These are phyloP conservation scores for Tachyglossus aculeatus DNA, from an alignment of 2,797 vertebrate species.

Conservation along the genomic window DNA sequence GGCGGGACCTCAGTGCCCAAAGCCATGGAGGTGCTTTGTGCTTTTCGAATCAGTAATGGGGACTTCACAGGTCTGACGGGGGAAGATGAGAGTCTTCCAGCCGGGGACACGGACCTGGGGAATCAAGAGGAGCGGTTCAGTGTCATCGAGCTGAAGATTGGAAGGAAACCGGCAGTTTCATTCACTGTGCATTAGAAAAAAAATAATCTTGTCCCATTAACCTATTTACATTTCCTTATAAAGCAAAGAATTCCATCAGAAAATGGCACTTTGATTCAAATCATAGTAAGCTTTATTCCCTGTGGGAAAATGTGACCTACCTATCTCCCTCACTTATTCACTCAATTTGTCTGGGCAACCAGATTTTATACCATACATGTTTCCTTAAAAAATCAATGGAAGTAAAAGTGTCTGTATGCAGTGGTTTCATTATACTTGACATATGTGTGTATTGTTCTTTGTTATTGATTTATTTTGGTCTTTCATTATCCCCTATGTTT, in stretches of 20 bases:
- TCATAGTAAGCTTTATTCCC: background rate
- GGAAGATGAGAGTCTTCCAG: slow-evolving; percentile 84
- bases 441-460: too few relatives aligned
- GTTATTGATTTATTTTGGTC: too few relatives aligned
- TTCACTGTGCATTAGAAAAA: background rate
- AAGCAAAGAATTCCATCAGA: background rate
- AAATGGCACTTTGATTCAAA: slow-evolving; percentile 22
- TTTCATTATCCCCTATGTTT: too few relatives aligned
- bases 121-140: slow-evolving; percentile 15
- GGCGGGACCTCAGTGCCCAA: slow-evolving; percentile 83
- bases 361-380: too few relatives aligned
- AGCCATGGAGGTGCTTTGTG: slow-evolving; percentile 60
- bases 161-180: background rate
- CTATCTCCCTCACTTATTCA: too few relatives aligned
- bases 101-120: slow-evolving; percentile 88
- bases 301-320: too few relatives aligned
- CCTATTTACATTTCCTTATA: background rate
- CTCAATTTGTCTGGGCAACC: too few relatives aligned
- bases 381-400: too few relatives aligned
- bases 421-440: too few relatives aligned
- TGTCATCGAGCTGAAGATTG: background rate
- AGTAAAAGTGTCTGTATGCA: too few relatives aligned
- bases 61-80: slow-evolving; percentile 94
- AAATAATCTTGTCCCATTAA: background rate
- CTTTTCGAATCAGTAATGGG: slow-evolving; percentile 83